A percentile compares a stretch with the other conserved stretches of the same genome.
Conservation (phyloP, 2,113 vertebrate species). For the Caretta caretta region DNA sequence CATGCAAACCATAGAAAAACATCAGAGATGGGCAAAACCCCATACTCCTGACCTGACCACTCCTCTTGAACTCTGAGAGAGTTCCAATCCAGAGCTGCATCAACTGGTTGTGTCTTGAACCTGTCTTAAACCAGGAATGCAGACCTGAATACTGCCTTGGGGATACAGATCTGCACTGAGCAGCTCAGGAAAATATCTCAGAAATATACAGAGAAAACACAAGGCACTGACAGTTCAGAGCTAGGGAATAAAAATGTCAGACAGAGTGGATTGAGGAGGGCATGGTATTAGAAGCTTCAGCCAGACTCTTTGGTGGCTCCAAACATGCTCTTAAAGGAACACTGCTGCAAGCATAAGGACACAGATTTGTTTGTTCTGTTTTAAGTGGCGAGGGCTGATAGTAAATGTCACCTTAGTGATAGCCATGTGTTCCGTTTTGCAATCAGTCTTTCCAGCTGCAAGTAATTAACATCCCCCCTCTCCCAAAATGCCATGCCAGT, state of each 20-base stretch:
- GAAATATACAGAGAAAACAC: fast-evolving
- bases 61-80: background rate
- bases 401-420: background rate
- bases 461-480: background rate
- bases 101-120: background rate
- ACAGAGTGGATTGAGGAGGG: background rate
- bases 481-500: background rate
- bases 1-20: background rate
- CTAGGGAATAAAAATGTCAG: background rate
- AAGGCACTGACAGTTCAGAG: background rate
- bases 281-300: fast-evolving
- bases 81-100: background rate
- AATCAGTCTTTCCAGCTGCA: background rate
- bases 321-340: background rate
- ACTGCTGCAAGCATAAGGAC: background rate
- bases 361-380: background rate
- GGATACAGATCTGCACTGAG: fast-evolving
- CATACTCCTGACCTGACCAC: background rate
- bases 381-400: background rate
- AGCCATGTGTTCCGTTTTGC: background rate
- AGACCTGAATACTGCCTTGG: background rate
- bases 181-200: background rate
- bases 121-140: fast-evolving
- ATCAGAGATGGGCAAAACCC: background rate
- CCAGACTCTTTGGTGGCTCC: background rate